Base-by-base conservation (phyloP, 2,888 invertebrate genomes). In the Drosophila aldrichi region DNA sequence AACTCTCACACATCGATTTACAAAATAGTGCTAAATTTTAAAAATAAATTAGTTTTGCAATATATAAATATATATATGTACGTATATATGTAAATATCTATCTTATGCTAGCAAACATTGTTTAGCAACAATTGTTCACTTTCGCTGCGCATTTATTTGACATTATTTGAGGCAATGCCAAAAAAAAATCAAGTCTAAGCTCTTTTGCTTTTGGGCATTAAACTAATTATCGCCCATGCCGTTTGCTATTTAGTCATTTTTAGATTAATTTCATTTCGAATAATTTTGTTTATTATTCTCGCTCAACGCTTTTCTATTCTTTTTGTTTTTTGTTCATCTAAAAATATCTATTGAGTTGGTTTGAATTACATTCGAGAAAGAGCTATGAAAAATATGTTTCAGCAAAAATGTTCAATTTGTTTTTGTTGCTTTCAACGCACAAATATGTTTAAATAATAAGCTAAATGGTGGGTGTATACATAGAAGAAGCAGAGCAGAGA, bases 281-380 rank as follows among this genome's bases (percentile, higher is more conserved):
- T 88, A 67, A 84, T 89, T 81, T 89, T 88, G 89, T 90, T 85
- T 89, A 89, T 89, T 83, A 88, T 90, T 76, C 62, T 86, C 49
- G 18, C 56, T 29, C 56, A 32, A n/a, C 54, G 56, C 65, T 68
- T 65, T 74, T 46, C 66, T 52, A 20, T 69, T 62, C 52, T 48
- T 51, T 40, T 51, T 43, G 16, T 1, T 25, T 25, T 36, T 38
- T 57, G 18, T 48, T 58, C 59, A 56, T 75, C 90, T 90, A 87
- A 86, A 87, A 90, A 87, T 90, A 90, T 58, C 72, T 69, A 64
- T 67, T 72, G 60, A 76, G 71, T 69, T 72, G 85, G 86, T 87
- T 88, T 87, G 79, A 86, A 87, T 87, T 87, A 87, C 86, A 90
- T 77, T 83, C 82, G 36, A 52, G 63, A 68, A 65, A 67, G 49